phyloP scores from a whole-genome alignment of 2,888 invertebrate species.

The Neoscelio sp. region DNA sequence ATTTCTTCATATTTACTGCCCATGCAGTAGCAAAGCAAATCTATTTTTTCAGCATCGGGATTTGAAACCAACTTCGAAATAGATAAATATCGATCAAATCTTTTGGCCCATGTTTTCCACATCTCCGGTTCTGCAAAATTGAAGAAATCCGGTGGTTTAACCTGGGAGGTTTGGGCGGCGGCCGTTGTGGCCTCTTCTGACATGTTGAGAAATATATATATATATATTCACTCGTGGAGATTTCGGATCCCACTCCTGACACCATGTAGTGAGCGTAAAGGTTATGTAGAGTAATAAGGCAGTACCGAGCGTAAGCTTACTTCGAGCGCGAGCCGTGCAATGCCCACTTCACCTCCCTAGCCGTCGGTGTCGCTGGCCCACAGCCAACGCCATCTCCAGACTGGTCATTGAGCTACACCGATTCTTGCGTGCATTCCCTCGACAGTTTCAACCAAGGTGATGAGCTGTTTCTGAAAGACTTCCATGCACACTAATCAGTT shows the following conservation, averaged over 20 bases:
- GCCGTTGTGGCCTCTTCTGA: neutral
- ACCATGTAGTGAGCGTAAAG: neutral
- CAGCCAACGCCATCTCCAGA: neutral
- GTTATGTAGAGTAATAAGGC: neutral
- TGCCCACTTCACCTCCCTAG: too few relatives aligned
- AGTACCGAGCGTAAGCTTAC: too few relatives aligned
- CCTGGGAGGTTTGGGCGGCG: neutral
- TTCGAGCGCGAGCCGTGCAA: too few relatives aligned
- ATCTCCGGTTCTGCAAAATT: constrained; percentile 53
- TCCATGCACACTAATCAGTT: too few relatives aligned
- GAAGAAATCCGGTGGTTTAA: constrained; percentile 48
- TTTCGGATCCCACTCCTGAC: neutral
- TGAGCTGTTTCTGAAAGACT: too few relatives aligned
- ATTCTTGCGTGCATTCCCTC: neutral
- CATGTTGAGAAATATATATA: neutral
- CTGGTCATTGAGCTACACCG: neutral
- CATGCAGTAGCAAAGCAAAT: constrained; percentile 69
- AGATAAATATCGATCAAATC: constrained; percentile 60
- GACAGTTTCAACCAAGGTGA: too few relatives aligned
- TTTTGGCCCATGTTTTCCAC: constrained; percentile 50
- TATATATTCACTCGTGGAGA: neutral
- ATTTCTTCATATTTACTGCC: constrained; percentile 69
- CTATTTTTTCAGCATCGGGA: constrained; percentile 65
- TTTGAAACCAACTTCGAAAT: constrained; percentile 38
- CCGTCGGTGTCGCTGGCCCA: too few relatives aligned